These are phyloP conservation scores for Tupaia tana DNA, from an alignment of 2,113 vertebrate genomes.

Conservation along the genomic window DNA sequence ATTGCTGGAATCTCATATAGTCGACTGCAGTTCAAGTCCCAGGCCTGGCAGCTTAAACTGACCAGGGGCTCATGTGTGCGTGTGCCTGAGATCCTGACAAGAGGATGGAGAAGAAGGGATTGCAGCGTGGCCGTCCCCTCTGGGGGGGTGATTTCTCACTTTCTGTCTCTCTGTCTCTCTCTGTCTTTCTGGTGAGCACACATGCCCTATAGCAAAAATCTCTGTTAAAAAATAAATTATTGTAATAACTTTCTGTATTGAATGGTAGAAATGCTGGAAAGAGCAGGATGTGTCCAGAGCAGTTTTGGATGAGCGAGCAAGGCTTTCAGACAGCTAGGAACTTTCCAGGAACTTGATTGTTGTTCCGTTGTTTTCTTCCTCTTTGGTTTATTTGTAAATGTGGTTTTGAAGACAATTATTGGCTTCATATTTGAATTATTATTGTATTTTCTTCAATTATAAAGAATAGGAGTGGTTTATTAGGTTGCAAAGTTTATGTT, in stretches of 20 bases:
- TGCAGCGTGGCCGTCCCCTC: too few species aligned
- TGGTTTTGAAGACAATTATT: conserved; percentile 30
- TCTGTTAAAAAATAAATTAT: too few species aligned
- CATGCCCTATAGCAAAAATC: too few species aligned
- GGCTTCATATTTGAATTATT: conserved; percentile 37
- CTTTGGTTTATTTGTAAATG: conserved; percentile 7
- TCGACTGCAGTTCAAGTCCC: too few species aligned
- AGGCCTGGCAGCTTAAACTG: too few species aligned
- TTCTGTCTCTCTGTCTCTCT: too few species aligned
- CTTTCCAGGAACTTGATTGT: not conserved
- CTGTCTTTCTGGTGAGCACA: too few species aligned
- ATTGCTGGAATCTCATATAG: too few species aligned
- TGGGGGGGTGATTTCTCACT: too few species aligned
- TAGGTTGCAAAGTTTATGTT: conserved; percentile 66
- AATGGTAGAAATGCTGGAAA: not conserved
- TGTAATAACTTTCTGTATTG: not conserved
- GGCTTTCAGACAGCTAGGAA: not conserved
- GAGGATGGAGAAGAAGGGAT: too few species aligned
- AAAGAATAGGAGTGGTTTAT: conserved; percentile 1
- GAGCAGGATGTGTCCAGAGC: not conserved
- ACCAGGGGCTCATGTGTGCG: too few species aligned
- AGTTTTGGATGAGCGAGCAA: not conserved
- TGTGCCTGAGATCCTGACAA: too few species aligned
- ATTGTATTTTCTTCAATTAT: not conserved
- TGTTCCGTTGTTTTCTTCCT: not conserved